phyloP scores from a whole-genome alignment of 2,113 vertebrate species.

The Protobothrops mucrosquamatus region DNA sequence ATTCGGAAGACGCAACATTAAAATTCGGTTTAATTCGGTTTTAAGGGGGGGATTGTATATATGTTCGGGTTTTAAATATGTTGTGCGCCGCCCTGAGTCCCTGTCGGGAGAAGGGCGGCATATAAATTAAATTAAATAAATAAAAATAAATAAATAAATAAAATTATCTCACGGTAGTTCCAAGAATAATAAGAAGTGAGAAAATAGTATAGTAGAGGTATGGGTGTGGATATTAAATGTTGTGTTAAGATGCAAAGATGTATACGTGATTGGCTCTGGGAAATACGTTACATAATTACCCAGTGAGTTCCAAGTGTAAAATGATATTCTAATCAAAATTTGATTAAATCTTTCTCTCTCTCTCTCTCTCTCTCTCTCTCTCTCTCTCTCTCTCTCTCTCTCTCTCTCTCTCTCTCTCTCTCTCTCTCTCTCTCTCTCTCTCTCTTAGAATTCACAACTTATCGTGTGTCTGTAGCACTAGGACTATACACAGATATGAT shows the following conservation, averaged over 20 bases:
- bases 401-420: too few species aligned
- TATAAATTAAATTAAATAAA: too few species aligned
- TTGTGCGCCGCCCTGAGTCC: too few species aligned
- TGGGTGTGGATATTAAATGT: background rate
- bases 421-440: too few species aligned
- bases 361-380: too few species aligned
- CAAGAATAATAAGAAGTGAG: slow-evolving; percentile 27
- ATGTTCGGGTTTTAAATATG: too few species aligned
- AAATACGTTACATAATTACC: background rate
- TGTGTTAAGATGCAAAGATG: background rate
- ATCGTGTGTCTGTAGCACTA: rapidly evolving
- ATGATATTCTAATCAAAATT: background rate
- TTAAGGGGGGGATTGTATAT: too few species aligned
- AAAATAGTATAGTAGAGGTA: background rate
- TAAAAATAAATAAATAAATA: too few species aligned
- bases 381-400: too few species aligned
- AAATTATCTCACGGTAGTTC: slow-evolving; percentile 38
- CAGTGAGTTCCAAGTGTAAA: background rate
- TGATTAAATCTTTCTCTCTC: background rate
- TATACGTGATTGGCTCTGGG: background rate
- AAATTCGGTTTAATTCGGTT: too few species aligned
- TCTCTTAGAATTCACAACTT: rapidly evolving
- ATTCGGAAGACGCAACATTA: too few species aligned
- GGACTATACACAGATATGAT: background rate
- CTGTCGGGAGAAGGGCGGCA: too few species aligned